Conservation (phyloP, 2,888 invertebrate genomes). For the Sycophila texana region DNA sequence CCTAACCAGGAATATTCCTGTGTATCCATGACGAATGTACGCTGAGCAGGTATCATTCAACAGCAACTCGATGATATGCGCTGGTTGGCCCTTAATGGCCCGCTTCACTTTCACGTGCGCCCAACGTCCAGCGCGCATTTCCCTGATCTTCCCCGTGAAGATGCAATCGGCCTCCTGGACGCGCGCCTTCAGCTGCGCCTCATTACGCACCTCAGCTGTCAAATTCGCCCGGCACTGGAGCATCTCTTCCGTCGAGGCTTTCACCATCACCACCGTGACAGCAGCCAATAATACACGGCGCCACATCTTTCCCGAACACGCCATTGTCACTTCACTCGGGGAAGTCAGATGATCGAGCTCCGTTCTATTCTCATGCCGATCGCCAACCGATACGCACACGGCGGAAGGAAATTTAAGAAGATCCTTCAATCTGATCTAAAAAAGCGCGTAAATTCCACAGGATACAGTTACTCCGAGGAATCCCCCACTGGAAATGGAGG, state of each 20-base stretch:
- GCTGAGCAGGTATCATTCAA: conserved; percentile 70
- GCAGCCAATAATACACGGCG: not conserved
- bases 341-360: not conserved
- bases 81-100: conserved; percentile 69
- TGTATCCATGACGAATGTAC: conserved; percentile 71
- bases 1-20: conserved; percentile 71
- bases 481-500: too few species aligned
- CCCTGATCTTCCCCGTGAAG: conserved; percentile 73
- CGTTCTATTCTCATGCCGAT: conserved; percentile 3
- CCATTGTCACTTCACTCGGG: not conserved
- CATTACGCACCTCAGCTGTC: conserved; percentile 68
- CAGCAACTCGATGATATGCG: conserved; percentile 66
- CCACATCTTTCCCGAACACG: conserved; percentile 2
- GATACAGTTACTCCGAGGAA: too few species aligned
- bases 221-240: conserved; percentile 71
- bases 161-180: conserved; percentile 70
- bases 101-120: conserved; percentile 69
- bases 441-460: too few species aligned
- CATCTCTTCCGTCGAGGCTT: conserved; percentile 68
- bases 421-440: too few species aligned
- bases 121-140: conserved; percentile 59
- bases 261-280: conserved; percentile 56
- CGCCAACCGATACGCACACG: too few species aligned
- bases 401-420: too few species aligned
- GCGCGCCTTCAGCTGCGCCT: conserved; percentile 66